Percentiles rank a stretch among this genome's conserved stretches.
Evolutionary conservation across 2,888 invertebrate species (phyloP).

Genomic region (Diarsia brunnea): DNA sequence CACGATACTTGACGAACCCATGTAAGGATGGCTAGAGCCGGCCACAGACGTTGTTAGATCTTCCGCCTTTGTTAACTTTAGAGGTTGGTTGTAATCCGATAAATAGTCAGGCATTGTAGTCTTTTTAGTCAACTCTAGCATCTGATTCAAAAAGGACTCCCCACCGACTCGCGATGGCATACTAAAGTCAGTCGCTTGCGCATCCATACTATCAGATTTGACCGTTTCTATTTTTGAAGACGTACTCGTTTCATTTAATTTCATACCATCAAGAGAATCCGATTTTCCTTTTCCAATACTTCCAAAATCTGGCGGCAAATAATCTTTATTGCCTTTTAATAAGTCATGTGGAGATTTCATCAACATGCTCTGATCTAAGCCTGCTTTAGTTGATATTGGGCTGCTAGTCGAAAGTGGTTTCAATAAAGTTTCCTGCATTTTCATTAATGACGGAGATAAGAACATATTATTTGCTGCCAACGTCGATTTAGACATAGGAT

Average conservation of each 20-base stretch:
- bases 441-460: conserved; percentile 93
- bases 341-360: conserved; percentile 88
- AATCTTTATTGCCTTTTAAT: conserved; percentile 86
- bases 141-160: conserved; percentile 89
- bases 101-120: conserved; percentile 89
- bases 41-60: conserved; percentile 88
- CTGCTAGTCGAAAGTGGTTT: conserved; percentile 91
- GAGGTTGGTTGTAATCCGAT: conserved; percentile 88
- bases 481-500: conserved; percentile 94
- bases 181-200: conserved; percentile 86
- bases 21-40: conserved; percentile 86
- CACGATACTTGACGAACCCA: conserved; percentile 82
- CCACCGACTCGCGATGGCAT: conserved; percentile 86
- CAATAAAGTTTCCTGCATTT: conserved; percentile 92
- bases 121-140: conserved; percentile 89
- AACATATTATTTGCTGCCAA: conserved; percentile 95
- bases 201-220: conserved; percentile 80
- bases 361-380: conserved; percentile 84
- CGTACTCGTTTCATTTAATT: conserved; percentile 82
- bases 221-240: conserved; percentile 89
- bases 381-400: conserved; percentile 87
- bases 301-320: conserved; percentile 90
- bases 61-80: conserved; percentile 91
- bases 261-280: conserved; percentile 86
- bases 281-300: conserved; percentile 88